Evolutionary conservation across 2,113 vertebrate species (phyloP).

Genomic region (Scortum barcoo): DNA sequence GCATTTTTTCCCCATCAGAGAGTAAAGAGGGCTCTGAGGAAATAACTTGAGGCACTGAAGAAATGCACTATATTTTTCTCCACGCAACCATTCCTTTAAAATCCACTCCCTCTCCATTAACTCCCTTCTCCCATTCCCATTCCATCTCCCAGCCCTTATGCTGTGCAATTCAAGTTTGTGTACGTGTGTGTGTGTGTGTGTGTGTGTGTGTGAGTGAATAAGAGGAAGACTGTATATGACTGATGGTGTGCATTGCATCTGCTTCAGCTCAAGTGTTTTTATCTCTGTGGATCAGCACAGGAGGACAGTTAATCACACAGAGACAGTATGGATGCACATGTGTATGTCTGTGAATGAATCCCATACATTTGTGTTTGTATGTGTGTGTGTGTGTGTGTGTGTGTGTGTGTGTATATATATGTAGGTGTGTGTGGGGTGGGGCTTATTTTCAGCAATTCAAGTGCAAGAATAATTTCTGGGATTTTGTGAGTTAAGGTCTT

Average conservation of each 20-base stretch:
- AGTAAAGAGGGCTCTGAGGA: conserved; percentile 37
- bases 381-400: no score
- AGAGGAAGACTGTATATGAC: background rate
- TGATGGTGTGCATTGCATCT: no score
- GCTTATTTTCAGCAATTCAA: conserved; percentile 22
- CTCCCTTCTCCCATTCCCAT: conserved; percentile 25
- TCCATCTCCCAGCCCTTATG: conserved; percentile 7
- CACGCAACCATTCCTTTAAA: conserved; percentile 34
- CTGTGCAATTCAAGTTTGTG: background rate
- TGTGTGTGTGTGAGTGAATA: conserved; percentile 27
- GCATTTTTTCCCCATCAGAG: background rate
- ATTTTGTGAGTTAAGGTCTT: conserved; percentile 13
- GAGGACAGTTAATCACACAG: background rate
- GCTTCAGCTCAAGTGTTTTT: background rate
- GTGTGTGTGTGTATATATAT: no score
- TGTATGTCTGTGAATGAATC: background rate
- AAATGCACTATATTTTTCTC: conserved; percentile 41
- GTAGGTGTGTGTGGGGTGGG: background rate
- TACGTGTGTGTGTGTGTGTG: background rate
- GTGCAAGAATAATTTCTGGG: conserved; percentile 7
- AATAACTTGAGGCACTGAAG: conserved; percentile 38
- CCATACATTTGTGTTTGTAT: no score
- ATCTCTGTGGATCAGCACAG: background rate
- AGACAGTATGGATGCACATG: background rate
- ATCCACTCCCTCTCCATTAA: conserved; percentile 52